A percentile compares a stretch with the other conserved stretches of the same genome.
Conservation (phyloP, 2,797 vertebrate species). For the Momotus momota region DNA sequence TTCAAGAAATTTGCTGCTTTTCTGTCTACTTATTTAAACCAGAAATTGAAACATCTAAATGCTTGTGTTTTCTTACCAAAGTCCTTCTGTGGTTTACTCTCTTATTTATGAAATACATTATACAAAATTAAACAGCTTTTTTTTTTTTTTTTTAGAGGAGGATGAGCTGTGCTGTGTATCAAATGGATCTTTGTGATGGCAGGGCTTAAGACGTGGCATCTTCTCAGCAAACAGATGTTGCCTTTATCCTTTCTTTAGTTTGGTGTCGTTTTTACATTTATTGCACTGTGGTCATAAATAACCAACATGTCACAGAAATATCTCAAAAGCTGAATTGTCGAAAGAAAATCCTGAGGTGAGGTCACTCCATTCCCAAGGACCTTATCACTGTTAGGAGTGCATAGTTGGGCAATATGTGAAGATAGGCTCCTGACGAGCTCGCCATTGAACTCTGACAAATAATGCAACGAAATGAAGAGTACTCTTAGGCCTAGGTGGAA, state of each 20-base stretch:
- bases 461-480: background rate
- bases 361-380: background rate
- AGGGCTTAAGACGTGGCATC: background rate
- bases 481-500: background rate
- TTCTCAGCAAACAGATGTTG: background rate
- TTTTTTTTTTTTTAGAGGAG: background rate
- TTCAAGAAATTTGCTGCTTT: background rate
- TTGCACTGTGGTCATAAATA: background rate
- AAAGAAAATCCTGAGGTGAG: background rate
- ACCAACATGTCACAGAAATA: background rate
- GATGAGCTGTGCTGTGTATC: background rate
- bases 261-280: background rate
- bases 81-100: background rate
- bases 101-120: background rate
- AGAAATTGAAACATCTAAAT: background rate
- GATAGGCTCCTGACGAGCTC: background rate
- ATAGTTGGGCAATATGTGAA: background rate
- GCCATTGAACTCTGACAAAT: background rate
- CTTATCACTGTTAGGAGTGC: background rate
- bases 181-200: background rate
- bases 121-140: background rate
- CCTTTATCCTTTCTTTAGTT: background rate
- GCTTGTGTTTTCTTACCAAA: background rate
- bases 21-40: background rate
- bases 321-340: background rate